Conservation (phyloP, 2,888 invertebrate species). For the Ypsolopha scabrella region DNA sequence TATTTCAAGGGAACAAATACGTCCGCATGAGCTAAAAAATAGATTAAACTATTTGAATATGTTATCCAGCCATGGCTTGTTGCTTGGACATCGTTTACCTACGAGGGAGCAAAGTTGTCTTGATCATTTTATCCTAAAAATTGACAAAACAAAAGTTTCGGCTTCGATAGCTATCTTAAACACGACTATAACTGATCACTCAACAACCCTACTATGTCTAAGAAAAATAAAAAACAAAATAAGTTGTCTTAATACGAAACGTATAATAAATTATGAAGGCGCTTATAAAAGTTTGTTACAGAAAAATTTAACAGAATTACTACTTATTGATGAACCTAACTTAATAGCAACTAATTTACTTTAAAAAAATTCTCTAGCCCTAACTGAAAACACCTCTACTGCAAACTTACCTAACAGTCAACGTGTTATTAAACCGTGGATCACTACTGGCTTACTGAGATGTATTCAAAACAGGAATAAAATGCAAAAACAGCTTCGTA, state of each 20-base stretch:
- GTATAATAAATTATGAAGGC: neutral
- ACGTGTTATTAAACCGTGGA: neutral
- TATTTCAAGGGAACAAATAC: too few species aligned
- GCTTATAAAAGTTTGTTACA: neutral
- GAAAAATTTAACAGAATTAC: neutral
- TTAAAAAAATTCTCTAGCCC: neutral
- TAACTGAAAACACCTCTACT: neutral
- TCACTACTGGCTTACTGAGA: neutral
- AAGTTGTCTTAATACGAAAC: neutral
- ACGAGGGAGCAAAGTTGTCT: neutral
- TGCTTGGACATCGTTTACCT: neutral
- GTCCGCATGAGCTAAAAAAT: neutral
- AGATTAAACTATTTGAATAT: neutral
- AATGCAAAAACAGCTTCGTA: neutral
- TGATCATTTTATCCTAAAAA: neutral
- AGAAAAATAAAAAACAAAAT: neutral
- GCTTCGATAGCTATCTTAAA: neutral
- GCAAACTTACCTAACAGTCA: neutral
- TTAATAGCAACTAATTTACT: neutral
- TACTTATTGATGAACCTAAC: neutral
- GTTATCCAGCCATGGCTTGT: neutral
- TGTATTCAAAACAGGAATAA: neutral
- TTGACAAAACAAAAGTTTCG: neutral
- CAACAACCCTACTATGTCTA: neutral
- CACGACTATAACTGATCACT: neutral